Evolutionary conservation across 1,140 invertebrate species (phyloP).

Genomic region (Drosophila sulfurigaster): DNA sequence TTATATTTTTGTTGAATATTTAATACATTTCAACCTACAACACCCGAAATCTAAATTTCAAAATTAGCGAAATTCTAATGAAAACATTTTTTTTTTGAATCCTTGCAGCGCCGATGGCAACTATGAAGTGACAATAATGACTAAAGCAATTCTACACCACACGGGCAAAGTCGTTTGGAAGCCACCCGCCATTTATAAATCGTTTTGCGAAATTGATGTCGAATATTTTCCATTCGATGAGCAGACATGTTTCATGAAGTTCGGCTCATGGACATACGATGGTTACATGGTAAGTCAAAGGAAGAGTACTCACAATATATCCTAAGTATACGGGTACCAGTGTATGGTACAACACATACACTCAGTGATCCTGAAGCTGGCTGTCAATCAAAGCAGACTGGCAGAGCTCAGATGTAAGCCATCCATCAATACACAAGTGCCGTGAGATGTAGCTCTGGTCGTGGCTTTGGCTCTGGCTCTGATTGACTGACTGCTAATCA

Average conservation of each 20-base stretch:
- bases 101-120: constrained; percentile 96
- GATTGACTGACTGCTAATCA: constrained; percentile 75
- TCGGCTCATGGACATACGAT: constrained; percentile 97
- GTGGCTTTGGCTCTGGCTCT: constrained; percentile 21
- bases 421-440: constrained; percentile 60
- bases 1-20: no score
- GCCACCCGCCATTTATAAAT: constrained; percentile 99
- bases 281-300: constrained; percentile 91
- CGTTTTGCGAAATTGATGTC: constrained; percentile 98
- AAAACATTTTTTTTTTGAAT: not conserved
- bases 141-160: constrained; percentile 95
- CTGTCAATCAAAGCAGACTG: constrained; percentile 53
- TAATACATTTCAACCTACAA: no score
- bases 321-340: constrained; percentile 2
- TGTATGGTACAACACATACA: not conserved
- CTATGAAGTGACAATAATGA: constrained; percentile 99
- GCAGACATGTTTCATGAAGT: constrained; percentile 98
- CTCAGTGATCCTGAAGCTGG: constrained; percentile 14
- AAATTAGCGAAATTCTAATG: no score
- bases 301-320: constrained; percentile 17
- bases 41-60: no score
- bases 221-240: constrained; percentile 98
- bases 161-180: constrained; percentile 98
- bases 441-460: constrained; percentile 15
- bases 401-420: constrained; percentile 44